Percentiles rank a stretch among this genome's conserved stretches.
phyloP scores from a whole-genome alignment of 2,888 invertebrate genomes.

The Cheilosia impressa region DNA sequence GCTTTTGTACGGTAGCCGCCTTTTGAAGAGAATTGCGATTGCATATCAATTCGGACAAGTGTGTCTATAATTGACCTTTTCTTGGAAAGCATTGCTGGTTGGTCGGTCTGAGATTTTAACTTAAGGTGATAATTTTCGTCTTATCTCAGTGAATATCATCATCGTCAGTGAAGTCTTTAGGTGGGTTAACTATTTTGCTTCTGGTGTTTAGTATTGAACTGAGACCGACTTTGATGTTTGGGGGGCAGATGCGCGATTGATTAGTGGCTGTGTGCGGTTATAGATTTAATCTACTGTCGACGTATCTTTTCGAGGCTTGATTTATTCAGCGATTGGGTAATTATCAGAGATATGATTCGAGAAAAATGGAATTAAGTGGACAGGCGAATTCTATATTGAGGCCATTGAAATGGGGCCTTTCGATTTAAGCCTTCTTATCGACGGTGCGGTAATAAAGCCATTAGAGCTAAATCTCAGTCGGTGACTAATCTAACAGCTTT shows the following conservation, averaged over 20 bases:
- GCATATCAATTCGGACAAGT: conserved; percentile 38
- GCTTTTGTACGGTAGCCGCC: conserved; percentile 55
- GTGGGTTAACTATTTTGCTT: conserved; percentile 30
- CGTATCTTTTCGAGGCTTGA: neutral
- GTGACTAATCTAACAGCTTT: too few species aligned
- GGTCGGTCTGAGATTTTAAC: neutral
- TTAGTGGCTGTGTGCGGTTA: conserved; percentile 7
- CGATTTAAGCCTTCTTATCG: too few species aligned
- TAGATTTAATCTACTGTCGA: neutral
- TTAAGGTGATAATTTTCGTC: conserved; percentile 39
- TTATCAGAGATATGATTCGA: neutral
- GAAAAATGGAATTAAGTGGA: too few species aligned
- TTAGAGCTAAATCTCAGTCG: too few species aligned
- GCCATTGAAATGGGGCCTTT: too few species aligned
- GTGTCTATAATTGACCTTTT: conserved; percentile 45
- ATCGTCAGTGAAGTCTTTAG: conserved; percentile 11
- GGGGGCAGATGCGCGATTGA: conserved; percentile 4
- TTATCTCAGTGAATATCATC: conserved; percentile 35
- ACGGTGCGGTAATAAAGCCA: too few species aligned
- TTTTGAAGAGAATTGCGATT: conserved; percentile 37
- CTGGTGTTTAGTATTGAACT: conserved; percentile 45
- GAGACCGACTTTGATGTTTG: conserved; percentile 50
- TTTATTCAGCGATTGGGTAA: neutral
- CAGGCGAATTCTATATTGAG: too few species aligned
- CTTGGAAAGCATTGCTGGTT: conserved; percentile 5